Percentiles rank a stretch among this genome's conserved stretches.
These are phyloP conservation scores for Eupithecia tripunctaria DNA, from an alignment of 2,888 invertebrate genomes.

Conservation along the genomic window DNA sequence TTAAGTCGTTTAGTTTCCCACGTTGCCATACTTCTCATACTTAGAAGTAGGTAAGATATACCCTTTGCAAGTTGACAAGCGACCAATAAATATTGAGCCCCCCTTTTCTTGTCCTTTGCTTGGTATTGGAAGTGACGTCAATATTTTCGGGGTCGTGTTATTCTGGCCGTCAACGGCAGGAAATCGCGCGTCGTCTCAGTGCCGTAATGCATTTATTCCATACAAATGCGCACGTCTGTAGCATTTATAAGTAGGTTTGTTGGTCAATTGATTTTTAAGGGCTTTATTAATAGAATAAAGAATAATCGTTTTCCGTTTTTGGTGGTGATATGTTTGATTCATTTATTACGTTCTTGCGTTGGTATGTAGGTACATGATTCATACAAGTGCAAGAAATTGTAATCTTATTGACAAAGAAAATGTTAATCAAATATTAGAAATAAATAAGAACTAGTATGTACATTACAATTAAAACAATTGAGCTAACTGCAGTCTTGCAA, in stretches of 20 bases:
- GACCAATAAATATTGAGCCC: slow-evolving; percentile 47
- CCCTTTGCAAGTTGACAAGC: slow-evolving; percentile 48
- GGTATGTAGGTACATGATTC: no score
- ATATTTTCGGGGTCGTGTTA: slow-evolving; percentile 46
- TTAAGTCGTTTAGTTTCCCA: slow-evolving; percentile 50
- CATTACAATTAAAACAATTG: no score
- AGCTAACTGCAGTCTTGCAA: no score
- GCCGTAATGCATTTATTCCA: slow-evolving; percentile 51
- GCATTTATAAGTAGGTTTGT: slow-evolving; percentile 44
- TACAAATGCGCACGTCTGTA: slow-evolving; percentile 44
- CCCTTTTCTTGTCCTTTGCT: slow-evolving; percentile 43
- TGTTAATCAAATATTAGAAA: no score
- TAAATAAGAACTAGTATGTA: no score
- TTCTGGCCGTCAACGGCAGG: slow-evolving; percentile 49
- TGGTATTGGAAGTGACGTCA: slow-evolving; percentile 39
- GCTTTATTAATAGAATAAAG: slow-evolving; percentile 30
- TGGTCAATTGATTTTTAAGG: slow-evolving; percentile 43
- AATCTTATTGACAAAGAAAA: no score
- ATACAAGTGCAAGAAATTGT: no score
- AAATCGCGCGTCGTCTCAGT: slow-evolving; percentile 49
- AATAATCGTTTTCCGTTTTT: slow-evolving; percentile 4
- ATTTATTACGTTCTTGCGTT: no score
- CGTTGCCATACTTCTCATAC: slow-evolving; percentile 38
- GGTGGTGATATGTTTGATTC: neutral
- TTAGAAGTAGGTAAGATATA: slow-evolving; percentile 33